Conservation (phyloP, 2,888 invertebrate genomes). For the Lasioglossum calceatum region DNA sequence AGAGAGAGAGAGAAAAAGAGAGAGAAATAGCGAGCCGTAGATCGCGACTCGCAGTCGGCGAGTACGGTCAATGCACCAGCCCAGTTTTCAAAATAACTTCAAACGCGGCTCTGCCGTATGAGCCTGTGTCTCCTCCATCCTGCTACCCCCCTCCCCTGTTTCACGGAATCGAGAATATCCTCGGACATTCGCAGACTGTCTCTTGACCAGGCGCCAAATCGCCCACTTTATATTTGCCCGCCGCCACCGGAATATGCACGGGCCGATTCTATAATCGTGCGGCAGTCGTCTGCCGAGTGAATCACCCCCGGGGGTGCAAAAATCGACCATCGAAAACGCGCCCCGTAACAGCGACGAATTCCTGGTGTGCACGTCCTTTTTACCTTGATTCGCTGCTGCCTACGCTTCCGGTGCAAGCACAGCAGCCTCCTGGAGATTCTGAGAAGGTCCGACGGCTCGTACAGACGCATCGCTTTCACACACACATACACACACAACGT, state of each 20-base stretch:
- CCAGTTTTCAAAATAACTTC: slow-evolving; percentile 81
- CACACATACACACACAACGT: background rate
- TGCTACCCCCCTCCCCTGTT: slow-evolving; percentile 48
- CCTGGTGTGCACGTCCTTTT: background rate
- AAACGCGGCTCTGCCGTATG: slow-evolving; percentile 62
- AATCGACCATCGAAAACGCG: slow-evolving; percentile 21
- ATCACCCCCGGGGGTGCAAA: slow-evolving; percentile 43
- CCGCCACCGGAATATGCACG: slow-evolving; percentile 58
- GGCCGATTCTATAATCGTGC: slow-evolving; percentile 60
- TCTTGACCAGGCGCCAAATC: slow-evolving; percentile 80
- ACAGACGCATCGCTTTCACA: background rate
- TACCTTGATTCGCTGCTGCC: slow-evolving; percentile 7
- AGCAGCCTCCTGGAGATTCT: background rate
- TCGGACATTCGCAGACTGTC: slow-evolving; percentile 79
- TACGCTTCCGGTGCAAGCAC: background rate
- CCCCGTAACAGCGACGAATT: slow-evolving; percentile 14
- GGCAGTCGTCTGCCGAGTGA: slow-evolving; percentile 39
- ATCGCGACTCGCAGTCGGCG: slow-evolving; percentile 38
- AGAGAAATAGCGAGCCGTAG: background rate
- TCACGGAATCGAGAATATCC: slow-evolving; percentile 78
- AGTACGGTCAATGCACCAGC: slow-evolving; percentile 81
- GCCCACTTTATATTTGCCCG: slow-evolving; percentile 69
- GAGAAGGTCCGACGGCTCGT: background rate
- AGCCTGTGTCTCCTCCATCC: slow-evolving; percentile 11
- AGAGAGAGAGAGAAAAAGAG: too few relatives aligned